Conservation (phyloP, 1,140 invertebrate genomes). For the Leptonema lineaticorne region DNA sequence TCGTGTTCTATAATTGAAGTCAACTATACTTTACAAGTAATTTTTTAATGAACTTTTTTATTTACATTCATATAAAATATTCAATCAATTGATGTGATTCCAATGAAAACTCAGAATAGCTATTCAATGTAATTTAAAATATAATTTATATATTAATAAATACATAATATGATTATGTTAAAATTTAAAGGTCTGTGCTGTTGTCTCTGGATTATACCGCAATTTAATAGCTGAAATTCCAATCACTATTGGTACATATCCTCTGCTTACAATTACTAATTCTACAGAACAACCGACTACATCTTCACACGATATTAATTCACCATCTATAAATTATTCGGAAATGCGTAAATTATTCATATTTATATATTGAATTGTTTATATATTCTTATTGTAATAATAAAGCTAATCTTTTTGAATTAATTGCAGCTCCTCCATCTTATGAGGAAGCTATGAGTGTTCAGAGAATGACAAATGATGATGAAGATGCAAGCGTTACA, state of each 20-base stretch:
- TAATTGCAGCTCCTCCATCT: constrained; percentile 13
- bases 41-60: too few species aligned
- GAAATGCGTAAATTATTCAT: neutral
- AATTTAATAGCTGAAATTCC: too few species aligned
- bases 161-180: too few species aligned
- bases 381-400: neutral
- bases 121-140: too few species aligned
- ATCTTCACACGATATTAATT: neutral
- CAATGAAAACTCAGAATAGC: too few species aligned
- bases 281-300: neutral
- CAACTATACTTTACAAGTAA: neutral
- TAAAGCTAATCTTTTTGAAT: neutral
- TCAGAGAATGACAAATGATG: constrained; percentile 12
- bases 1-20: neutral
- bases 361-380: neutral
- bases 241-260: too few species aligned
- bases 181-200: too few species aligned
- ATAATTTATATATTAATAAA: too few species aligned
- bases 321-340: neutral
- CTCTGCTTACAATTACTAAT: too few species aligned
- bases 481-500: neutral
- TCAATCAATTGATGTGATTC: too few species aligned
- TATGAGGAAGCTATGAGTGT: constrained; percentile 13
- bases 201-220: too few species aligned
- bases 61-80: too few species aligned